phyloP scores from a whole-genome alignment of 2,888 invertebrate species.

The Patella caerulea region DNA sequence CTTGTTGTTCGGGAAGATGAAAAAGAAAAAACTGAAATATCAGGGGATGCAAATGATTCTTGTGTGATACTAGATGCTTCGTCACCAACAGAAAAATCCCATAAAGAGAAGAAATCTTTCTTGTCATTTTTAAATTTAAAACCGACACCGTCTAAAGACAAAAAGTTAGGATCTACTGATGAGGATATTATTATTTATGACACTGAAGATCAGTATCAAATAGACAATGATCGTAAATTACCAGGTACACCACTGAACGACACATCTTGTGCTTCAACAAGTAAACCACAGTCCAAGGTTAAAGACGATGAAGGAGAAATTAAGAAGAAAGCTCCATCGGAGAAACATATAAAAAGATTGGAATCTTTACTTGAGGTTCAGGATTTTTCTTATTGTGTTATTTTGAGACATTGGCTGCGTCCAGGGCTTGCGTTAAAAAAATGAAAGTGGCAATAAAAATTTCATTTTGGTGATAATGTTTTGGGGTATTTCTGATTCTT shows the following conservation, averaged over 20 bases:
- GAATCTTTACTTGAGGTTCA: constrained; percentile 58
- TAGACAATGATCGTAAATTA: too few species aligned
- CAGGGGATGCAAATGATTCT: not conserved
- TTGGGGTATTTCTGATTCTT: too few species aligned
- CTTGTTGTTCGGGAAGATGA: too few species aligned
- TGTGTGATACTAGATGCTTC: constrained; percentile 15
- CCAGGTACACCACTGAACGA: too few species aligned
- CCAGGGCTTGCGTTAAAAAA: too few species aligned
- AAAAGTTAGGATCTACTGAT: not conserved
- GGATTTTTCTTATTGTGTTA: too few species aligned
- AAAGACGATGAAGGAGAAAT: constrained; percentile 23
- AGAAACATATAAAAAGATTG: constrained; percentile 50
- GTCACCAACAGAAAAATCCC: not conserved
- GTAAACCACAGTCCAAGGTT: constrained; percentile 17
- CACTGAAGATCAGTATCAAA: too few species aligned
- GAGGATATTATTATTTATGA: constrained; percentile 4
- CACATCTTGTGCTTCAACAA: not conserved
- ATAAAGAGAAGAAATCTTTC: not conserved
- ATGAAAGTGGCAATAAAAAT: too few species aligned
- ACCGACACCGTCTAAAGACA: constrained; percentile 10
- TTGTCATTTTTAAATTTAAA: not conserved
- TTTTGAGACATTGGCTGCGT: too few species aligned
- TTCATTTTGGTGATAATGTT: too few species aligned
- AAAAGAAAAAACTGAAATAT: not conserved
- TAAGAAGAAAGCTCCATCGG: constrained; percentile 27